A percentile compares a stretch with the other conserved stretches of the same genome.
Conservation (phyloP, 2,113 vertebrate genomes). For the Haemorhous mexicanus region DNA sequence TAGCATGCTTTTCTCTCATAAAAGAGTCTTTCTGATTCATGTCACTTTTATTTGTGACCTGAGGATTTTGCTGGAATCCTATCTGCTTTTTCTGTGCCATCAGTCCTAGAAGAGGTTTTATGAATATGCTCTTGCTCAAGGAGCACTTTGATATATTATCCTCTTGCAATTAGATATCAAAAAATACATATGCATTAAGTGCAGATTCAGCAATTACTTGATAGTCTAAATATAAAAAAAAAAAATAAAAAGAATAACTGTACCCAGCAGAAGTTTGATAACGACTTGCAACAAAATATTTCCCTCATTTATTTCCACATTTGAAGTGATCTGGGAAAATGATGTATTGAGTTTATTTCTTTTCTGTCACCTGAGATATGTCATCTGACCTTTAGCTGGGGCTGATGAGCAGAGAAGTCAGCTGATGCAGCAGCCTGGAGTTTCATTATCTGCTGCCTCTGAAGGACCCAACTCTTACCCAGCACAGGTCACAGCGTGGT, state of each 20-base stretch:
- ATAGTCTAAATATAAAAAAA: neutral
- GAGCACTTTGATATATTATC: neutral
- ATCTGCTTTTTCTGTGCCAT: neutral
- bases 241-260: neutral
- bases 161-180: neutral
- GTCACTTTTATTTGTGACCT: neutral
- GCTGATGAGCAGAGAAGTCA: neutral
- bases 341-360: neutral
- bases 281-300: neutral
- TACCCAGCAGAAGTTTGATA: neutral
- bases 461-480: neutral
- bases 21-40: neutral
- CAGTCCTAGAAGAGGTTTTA: neutral
- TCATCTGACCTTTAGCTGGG: neutral
- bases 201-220: neutral
- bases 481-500: conserved; percentile 12
- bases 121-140: neutral
- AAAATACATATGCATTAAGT: neutral
- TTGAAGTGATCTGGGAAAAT: neutral
- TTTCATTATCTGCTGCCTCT: neutral
- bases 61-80: neutral
- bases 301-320: neutral
- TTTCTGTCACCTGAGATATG: neutral
- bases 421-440: neutral
- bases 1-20: neutral